Base-by-base conservation (phyloP, 2,797 vertebrate genomes). In the Pseudochromis fuscus region DNA sequence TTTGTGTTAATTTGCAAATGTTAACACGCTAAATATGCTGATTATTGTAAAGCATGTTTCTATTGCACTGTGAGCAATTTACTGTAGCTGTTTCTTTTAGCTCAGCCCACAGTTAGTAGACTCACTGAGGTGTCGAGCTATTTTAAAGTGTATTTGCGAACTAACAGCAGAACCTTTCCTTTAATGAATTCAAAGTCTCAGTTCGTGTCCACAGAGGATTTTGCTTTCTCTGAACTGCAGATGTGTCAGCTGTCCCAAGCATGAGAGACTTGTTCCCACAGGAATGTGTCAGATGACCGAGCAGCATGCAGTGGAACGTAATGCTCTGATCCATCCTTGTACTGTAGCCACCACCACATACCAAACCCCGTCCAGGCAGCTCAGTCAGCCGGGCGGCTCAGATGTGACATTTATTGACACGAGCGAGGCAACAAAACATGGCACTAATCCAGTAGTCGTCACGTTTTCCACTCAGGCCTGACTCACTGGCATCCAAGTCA, bases 391-490 rank as follows among this genome's bases (percentile, higher is more conserved):
- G n/a, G 3, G 23, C 75, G 51, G 66, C 68, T 81, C 74, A 48
- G 75, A 84, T 53, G 58, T 45, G 81, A 84, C 59, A 66, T 81
- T 74, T 62, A 79, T 74, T 56, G 63, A 84, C 77, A 48, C 0
- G 48, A 73, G 65, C 5, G 15, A 48, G 67, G 71, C 56, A 42
- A 48, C 38, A 45, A 51, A 78, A 81, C 82, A 45, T 25, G 59
- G 55, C 42, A 35, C 64, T 58, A 12, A 75, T 85, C 81, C 71
- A 63, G 57, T 51, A 44, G 55, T 19, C 33, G 52, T 89, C 80
- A 84, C 30, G 44, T 89, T 93, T 93, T 91, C 91, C 89, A 87
- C 73, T 72, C 37, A 3, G 4, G 68, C 44, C 71, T n/a, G 65
- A 70, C 38, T 57, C 70, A 11, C 8, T 18, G 76, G 51, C 33